Base-by-base conservation (phyloP, 2,797 vertebrate genomes). In the Platyrinchus mystaceus region DNA sequence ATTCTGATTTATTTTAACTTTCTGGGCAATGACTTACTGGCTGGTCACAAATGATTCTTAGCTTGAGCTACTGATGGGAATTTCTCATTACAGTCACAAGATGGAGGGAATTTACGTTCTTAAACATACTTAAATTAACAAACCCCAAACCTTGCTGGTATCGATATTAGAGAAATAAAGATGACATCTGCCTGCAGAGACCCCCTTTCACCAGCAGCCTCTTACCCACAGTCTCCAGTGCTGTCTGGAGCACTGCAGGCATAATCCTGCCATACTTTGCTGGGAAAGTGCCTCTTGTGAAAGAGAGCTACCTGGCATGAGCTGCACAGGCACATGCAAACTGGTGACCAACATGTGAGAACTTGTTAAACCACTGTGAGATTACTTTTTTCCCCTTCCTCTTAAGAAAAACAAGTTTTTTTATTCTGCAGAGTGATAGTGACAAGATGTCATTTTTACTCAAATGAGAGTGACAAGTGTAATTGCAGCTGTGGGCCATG, bases 1-100 rank as follows among this genome's bases (percentile, higher is more conserved):
- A 75, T 68, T 85, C n/a, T 87, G 80, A 91, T 94, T 94, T 95
- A 91, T 89, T 56, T 88, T 66, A 85, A 23, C 62, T 50, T 62
- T 84, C 37, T 90, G 23, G 28, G 12, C 49, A 90, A 64, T 92
- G 67, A 32, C 41, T 39, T 70, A 30, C 76, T 68, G 32, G 43
- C 73, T 95, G 43, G 70, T 94, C 86, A 50, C 56, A 94, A 91
- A 56, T 89, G 55, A 75, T 62, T 64, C 41, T 58, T 85, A 67
- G 18, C 28, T 79, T 66, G 86, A 24, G 41, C 39, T 83, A 62
- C 46, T 28, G 79, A 36, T 89, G 37, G 41, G 83, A 90, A 93
- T 84, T 84, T 90, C 68, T 87, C 69, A 63, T 69, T 93, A 32
- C 8, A 87, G 62, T 46, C 89, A 81, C 62, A 74, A 74, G 84